Percentiles rank a stretch among this genome's conserved stretches.
These are phyloP conservation scores for Pammene fasciana DNA, from an alignment of 2,888 invertebrate species.

Conservation along the genomic window DNA sequence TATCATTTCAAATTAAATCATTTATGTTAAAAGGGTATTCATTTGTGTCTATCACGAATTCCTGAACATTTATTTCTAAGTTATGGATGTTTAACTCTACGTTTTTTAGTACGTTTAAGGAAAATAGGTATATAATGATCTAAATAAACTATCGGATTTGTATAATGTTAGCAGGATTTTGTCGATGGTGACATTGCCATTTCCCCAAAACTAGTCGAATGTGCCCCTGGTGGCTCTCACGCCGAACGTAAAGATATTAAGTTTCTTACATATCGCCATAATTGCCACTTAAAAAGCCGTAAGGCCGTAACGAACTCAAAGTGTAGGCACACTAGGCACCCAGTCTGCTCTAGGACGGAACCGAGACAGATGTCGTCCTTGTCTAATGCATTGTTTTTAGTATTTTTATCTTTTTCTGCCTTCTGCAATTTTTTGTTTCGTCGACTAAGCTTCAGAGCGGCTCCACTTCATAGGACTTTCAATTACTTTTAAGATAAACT, in stretches of 20 bases:
- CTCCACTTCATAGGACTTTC: constrained; percentile 10
- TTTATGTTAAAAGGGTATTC: no score
- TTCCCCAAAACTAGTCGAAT: background rate
- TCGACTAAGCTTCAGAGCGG: background rate
- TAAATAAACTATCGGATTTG: no score
- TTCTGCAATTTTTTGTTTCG: background rate
- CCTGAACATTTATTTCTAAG: no score
- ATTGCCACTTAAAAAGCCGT: constrained; percentile 79
- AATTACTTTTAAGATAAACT: constrained; percentile 13
- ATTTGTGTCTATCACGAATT: no score
- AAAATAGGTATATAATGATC: no score
- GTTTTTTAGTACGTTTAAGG: no score
- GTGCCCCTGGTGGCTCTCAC: constrained; percentile 35
- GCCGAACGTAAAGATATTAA: constrained; percentile 68
- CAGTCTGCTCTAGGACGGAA: constrained; percentile 51
- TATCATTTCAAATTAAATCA: no score
- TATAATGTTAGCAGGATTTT: no score
- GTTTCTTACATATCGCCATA: constrained; percentile 63
- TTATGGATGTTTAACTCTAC: no score
- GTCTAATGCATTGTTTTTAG: background rate
- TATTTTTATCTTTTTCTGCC: constrained; percentile 2
- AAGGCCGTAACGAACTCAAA: constrained; percentile 75
- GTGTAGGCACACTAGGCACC: no score
- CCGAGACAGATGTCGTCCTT: background rate
- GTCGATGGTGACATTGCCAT: background rate